Evolutionary conservation across 2,888 invertebrate species (phyloP).

Genomic region (Hybos culiciformis): DNA sequence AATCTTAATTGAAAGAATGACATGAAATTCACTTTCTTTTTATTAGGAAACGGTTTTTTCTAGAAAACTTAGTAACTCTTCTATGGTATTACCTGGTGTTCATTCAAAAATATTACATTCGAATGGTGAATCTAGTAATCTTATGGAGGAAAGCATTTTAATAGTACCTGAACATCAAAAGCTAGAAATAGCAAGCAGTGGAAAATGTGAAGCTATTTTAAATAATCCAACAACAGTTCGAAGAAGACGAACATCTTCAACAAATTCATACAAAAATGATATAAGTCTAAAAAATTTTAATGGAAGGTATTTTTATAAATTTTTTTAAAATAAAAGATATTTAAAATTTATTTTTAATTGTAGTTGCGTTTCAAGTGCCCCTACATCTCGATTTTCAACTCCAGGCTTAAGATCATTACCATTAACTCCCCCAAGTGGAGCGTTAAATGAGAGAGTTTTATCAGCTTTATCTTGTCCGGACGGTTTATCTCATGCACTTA

Average conservation of each 20-base stretch:
- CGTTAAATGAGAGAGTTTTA: slow-evolving; percentile 29
- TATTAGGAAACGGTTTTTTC: no score
- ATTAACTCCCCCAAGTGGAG: slow-evolving; percentile 44
- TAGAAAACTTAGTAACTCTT: no score
- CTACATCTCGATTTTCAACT: slow-evolving; percentile 27
- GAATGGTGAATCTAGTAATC: slow-evolving; percentile 11
- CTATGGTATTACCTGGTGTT: slow-evolving; percentile 17
- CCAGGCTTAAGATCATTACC: slow-evolving; percentile 30
- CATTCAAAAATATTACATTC: no score
- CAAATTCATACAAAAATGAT: slow-evolving; percentile 25
- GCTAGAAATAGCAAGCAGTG: slow-evolving; percentile 26
- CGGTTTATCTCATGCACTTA: slow-evolving; percentile 34
- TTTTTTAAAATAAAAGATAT: neutral
- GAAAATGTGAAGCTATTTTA: slow-evolving; percentile 22
- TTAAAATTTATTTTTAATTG: slow-evolving; percentile 1
- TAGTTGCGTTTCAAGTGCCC: slow-evolving; percentile 17
- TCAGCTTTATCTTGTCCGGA: slow-evolving; percentile 33
- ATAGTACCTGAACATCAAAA: slow-evolving; percentile 28
- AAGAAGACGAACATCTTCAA: slow-evolving; percentile 27
- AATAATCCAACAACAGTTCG: slow-evolving; percentile 20
- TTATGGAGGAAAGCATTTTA: slow-evolving; percentile 28
- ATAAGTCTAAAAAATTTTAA: slow-evolving; percentile 22
- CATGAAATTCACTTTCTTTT: no score
- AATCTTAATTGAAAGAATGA: no score
- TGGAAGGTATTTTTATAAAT: slow-evolving; percentile 19